Evolutionary conservation across 2,888 invertebrate genomes (phyloP), one percentile per base, ranked within the genome.

Genomic region (Morpho deidamia): DNA sequence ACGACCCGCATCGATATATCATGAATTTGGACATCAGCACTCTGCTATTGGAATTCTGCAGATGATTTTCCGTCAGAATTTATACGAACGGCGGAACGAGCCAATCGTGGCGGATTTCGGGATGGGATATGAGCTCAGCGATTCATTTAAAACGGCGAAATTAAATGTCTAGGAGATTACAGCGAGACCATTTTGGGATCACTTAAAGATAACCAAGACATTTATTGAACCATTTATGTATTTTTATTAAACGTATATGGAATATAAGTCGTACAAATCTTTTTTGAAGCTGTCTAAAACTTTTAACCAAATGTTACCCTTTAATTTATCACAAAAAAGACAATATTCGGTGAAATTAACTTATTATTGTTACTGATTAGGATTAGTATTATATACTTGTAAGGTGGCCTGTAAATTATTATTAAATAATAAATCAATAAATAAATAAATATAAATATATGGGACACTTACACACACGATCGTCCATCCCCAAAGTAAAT

Each of bases 1-100:
- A 71, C 70, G 71, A 42, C 71, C 62, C 69, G 71, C 70, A 63
- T 68, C 86, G 77, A 88, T 88, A 86, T 84, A 86, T 88, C 86
- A 87, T 72, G 67, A 72, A 75, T 83, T 79, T 78, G 80, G 84
- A 84, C 85, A 81, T 78, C 78, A 79, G 74, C 77, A 77, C 76
- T 74, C 72, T 69, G 69, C 74, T 80, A 83, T 84, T 86, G 78
- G 78, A 80, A 82, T 83, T 79, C 80, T 80, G 78, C 77, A 74
- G 78, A 80, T 81, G 79, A 79, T 78, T 72, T 80, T 78, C 74
- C 71, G 73, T 72, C 69, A 72, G 67, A 80, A 81, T 81, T 80
- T 80, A 78, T 82, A 76, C 71, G 72, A 71, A 68, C 67, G 66
- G 61, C 68, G 65, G 62, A 68, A 65, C 70, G 69, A 71, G 71